These are phyloP conservation scores for Leptonema lineaticorne DNA, from an alignment of 1,140 invertebrate species.

Conservation along the genomic window DNA sequence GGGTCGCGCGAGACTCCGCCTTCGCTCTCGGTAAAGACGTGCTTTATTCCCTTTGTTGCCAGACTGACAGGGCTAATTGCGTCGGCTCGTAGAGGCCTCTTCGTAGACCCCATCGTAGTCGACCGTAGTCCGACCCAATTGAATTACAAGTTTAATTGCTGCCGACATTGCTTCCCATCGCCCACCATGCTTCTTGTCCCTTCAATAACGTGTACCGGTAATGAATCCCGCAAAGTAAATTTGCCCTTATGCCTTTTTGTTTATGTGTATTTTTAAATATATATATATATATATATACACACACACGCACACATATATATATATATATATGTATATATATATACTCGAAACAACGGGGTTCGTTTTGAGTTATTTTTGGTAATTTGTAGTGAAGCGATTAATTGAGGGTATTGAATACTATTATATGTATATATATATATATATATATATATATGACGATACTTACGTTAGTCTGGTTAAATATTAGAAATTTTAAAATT, in stretches of 20 bases:
- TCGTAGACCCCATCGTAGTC: slow-evolving; percentile 18
- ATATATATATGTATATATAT: background rate
- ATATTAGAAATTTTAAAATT: background rate
- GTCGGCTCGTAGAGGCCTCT: slow-evolving; percentile 21
- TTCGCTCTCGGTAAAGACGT: slow-evolving; percentile 6
- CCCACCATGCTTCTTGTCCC: background rate
- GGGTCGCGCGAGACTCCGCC: background rate
- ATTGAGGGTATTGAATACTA: no score
- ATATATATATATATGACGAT: no score
- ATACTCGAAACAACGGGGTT: no score
- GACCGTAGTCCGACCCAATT: slow-evolving; percentile 25
- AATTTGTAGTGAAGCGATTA: no score
- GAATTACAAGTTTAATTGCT: slow-evolving; percentile 36
- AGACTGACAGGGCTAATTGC: slow-evolving; percentile 24
- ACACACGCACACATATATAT: background rate
- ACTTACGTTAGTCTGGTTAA: background rate
- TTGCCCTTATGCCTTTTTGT: no score
- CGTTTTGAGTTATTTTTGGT: no score
- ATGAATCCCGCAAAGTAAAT: slow-evolving; percentile 32
- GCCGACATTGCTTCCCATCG: slow-evolving; percentile 20
- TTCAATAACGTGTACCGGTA: background rate
- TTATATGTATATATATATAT: no score
- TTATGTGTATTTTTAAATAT: no score
- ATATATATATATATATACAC: background rate
- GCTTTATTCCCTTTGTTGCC: slow-evolving; percentile 28